Percentiles rank a stretch among this genome's conserved stretches.
Evolutionary conservation across 2,113 vertebrate species (phyloP).

Genomic region (Sprattus sprattus): DNA sequence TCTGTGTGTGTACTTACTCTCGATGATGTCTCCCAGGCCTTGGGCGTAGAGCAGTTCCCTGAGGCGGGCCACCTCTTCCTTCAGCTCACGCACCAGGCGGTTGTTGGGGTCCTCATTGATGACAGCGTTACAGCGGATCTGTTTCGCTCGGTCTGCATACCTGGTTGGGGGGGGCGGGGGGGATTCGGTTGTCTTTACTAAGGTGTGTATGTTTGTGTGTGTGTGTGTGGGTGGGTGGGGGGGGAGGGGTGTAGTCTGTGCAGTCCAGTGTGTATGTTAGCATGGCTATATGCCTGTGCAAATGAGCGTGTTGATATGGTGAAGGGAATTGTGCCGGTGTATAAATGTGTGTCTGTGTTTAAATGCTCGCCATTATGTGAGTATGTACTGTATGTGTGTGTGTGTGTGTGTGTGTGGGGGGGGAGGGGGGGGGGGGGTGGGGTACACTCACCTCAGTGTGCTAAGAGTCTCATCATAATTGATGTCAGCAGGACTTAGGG

Average conservation of each 20-base stretch:
- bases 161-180: conserved; percentile 58
- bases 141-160: conserved; percentile 95
- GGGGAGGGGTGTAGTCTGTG: neutral
- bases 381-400: neutral
- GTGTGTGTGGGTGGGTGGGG: neutral
- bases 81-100: conserved; percentile 94
- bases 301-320: no score
- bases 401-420: neutral
- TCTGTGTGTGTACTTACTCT: conserved; percentile 71
- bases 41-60: conserved; percentile 90
- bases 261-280: neutral
- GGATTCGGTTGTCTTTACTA: neutral
- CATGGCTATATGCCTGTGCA: neutral
- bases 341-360: neutral
- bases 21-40: conserved; percentile 96
- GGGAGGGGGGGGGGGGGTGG: no score
- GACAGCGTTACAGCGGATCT: conserved; percentile 95
- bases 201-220: neutral
- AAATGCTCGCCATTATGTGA: no score
- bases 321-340: no score
- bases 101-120: conserved; percentile 99
- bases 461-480: conserved; percentile 98
- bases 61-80: conserved; percentile 94
- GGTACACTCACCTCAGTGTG: conserved; percentile 83
- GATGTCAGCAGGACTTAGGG: conserved; percentile 95